Percentiles rank a stretch among this genome's conserved stretches.
Conservation (phyloP, 2,797 vertebrate species). For the Masticophis lateralis region DNA sequence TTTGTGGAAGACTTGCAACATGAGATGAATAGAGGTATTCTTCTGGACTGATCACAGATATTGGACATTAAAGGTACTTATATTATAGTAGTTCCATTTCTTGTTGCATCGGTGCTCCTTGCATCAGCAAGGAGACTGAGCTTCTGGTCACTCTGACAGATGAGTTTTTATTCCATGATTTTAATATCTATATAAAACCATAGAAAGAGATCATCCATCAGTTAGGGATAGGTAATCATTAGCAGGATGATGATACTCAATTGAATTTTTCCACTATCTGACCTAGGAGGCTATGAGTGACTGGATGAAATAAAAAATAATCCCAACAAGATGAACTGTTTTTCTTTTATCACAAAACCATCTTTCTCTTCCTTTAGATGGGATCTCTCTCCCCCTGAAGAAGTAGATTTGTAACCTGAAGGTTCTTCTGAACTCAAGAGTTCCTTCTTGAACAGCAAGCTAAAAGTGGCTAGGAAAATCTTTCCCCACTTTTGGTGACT, state of each 20-base stretch:
- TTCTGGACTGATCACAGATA: background rate
- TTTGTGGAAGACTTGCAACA: background rate
- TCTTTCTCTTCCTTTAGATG: background rate
- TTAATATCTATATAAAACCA: background rate
- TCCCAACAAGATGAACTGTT: background rate
- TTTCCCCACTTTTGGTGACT: background rate
- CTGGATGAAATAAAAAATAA: background rate
- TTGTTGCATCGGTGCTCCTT: background rate
- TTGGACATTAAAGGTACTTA: background rate
- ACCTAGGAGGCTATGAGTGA: background rate
- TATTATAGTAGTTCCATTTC: background rate
- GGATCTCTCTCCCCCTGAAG: background rate
- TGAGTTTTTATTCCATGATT: background rate
- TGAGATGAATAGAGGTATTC: background rate
- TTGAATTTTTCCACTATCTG: background rate
- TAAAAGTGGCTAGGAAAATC: background rate
- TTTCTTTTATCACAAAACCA: background rate
- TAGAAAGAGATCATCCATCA: background rate
- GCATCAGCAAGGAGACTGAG: background rate
- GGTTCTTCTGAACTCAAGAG: background rate
- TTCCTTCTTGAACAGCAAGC: background rate
- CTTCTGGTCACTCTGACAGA: background rate
- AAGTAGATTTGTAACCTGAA: background rate
- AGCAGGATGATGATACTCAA: background rate
- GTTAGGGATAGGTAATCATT: background rate